Percentiles rank a stretch among this genome's conserved stretches.
These are phyloP conservation scores for Pterocles gutturalis DNA, from an alignment of 2,113 vertebrate genomes.

Conservation along the genomic window DNA sequence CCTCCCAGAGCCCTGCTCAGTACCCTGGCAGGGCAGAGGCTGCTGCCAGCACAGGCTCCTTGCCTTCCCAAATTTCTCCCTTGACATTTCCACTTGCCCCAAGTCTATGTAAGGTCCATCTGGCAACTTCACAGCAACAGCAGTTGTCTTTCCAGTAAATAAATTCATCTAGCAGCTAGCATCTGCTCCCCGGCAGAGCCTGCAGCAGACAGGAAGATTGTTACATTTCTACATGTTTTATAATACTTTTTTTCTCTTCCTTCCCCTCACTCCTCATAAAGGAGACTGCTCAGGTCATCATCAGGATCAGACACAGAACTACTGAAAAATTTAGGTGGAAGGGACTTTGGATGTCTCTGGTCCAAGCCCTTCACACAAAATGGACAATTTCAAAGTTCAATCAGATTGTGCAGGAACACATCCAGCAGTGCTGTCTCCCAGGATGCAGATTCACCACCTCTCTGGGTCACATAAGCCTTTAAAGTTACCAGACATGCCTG, in stretches of 20 bases:
- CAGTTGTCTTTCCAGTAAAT: background rate
- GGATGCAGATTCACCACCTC: background rate
- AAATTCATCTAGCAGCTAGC: constrained; percentile 1
- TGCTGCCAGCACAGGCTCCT: background rate
- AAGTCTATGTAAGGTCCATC: background rate
- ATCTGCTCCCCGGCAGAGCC: background rate
- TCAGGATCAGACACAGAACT: background rate
- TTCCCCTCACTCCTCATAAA: background rate
- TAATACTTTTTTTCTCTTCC: background rate
- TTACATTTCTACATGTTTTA: background rate
- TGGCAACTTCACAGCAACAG: constrained; percentile 11
- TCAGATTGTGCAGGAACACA: background rate
- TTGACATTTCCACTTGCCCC: background rate
- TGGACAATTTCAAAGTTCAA: background rate
- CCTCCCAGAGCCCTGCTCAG: background rate
- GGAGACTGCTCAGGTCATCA: background rate
- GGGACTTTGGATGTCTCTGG: background rate
- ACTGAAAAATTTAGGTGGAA: background rate
- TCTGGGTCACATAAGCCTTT: background rate
- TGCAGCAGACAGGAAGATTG: background rate
- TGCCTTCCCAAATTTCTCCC: background rate
- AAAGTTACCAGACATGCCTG: background rate
- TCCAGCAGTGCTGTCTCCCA: background rate
- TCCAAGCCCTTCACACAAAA: background rate
- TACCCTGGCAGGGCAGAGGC: background rate